A percentile compares a stretch with the other conserved stretches of the same genome.
Evolutionary conservation across 1,140 invertebrate genomes (phyloP).

Genomic region (Lordiphosa clarofinis): DNA sequence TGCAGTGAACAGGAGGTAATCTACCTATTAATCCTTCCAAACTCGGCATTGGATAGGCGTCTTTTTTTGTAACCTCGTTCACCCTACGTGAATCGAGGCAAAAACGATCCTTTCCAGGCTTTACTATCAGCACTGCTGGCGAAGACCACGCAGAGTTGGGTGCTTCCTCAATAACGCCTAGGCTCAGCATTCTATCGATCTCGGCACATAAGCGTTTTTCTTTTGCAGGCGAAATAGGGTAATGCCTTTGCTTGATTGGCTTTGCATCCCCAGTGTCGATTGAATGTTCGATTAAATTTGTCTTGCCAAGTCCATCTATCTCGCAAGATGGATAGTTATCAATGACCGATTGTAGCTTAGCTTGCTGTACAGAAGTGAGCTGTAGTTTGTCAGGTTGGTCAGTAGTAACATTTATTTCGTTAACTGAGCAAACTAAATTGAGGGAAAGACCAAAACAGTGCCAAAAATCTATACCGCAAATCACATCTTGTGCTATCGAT

Average conservation of each 20-base stretch:
- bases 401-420: too few relatives aligned
- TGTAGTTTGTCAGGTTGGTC: too few relatives aligned
- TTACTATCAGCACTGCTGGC: not conserved
- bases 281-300: not conserved
- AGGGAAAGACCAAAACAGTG: too few relatives aligned
- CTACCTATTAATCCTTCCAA: not conserved
- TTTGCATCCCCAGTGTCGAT: conserved; percentile 2
- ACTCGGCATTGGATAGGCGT: not conserved
- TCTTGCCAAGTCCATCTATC: not conserved
- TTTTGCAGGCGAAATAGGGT: not conserved
- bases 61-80: conserved; percentile 1
- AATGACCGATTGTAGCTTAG: not conserved
- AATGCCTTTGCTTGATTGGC: conserved; percentile 2
- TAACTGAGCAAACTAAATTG: too few relatives aligned
- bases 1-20: conserved; percentile 2
- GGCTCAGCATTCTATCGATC: not conserved
- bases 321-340: not conserved
- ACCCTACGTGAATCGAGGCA: not conserved
- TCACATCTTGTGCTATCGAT: too few relatives aligned
- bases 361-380: too few relatives aligned
- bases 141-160: conserved; percentile 1
- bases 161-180: conserved; percentile 1
- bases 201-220: not conserved
- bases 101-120: not conserved
- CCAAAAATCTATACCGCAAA: too few relatives aligned